Evolutionary conservation across 2,113 vertebrate species (phyloP).

Genomic region (Brachyhypopomus occidentalis): DNA sequence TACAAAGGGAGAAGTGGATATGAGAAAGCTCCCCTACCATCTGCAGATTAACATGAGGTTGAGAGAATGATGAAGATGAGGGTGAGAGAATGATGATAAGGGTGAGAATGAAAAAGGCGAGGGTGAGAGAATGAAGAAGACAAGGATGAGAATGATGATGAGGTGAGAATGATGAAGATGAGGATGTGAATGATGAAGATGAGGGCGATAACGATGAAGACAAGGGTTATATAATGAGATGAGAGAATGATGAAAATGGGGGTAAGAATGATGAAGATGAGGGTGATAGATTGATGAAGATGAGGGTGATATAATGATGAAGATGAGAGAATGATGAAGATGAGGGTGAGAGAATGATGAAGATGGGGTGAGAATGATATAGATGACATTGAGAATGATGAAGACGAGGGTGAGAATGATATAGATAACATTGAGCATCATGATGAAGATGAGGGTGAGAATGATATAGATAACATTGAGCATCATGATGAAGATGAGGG

Average conservation of each 20-base stretch:
- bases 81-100: constrained; percentile 30
- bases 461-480: too few species aligned
- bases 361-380: too few species aligned
- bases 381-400: too few species aligned
- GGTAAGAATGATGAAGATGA: too few species aligned
- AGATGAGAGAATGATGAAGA: not conserved
- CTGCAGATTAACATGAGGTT: not conserved
- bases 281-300: not conserved
- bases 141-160: too few species aligned
- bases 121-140: too few species aligned
- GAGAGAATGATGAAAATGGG: too few species aligned
- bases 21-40: not conserved
- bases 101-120: too few species aligned
- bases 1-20: not conserved
- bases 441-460: too few species aligned
- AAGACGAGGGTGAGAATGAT: too few species aligned
- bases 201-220: not conserved
- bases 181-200: not conserved
- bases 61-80: not conserved
- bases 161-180: not conserved
- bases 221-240: constrained; percentile 37
- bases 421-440: too few species aligned
- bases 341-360: constrained; percentile 45
- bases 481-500: too few species aligned
- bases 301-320: not conserved